Evolutionary conservation across 2,113 vertebrate genomes (phyloP).

Genomic region (Chlorodrepanis virens): DNA sequence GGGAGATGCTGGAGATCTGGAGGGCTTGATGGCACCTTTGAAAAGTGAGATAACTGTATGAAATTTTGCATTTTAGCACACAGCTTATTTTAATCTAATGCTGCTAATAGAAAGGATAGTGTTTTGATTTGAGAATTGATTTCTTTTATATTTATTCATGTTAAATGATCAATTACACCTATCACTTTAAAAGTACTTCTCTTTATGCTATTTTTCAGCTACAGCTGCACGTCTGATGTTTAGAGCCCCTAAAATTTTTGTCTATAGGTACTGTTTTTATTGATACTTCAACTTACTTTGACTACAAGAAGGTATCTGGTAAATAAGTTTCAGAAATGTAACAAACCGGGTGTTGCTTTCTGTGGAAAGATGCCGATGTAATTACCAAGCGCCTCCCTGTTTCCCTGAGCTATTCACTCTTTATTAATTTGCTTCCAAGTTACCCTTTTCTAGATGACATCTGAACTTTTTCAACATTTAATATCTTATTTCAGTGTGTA

Average conservation of each 20-base stretch:
- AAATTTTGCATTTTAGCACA: not conserved
- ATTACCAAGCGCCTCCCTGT: not conserved
- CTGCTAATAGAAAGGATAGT: not conserved
- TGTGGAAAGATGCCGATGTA: not conserved
- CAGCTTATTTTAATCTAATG: not conserved
- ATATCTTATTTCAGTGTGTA: not conserved
- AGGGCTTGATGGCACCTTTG: not conserved
- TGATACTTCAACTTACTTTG: not conserved
- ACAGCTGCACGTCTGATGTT: not conserved
- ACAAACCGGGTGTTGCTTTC: not conserved
- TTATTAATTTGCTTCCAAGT: not conserved
- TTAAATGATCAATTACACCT: not conserved
- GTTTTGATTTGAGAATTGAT: not conserved
- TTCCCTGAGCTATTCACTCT: not conserved
- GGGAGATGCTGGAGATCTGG: not conserved
- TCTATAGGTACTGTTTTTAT: not conserved
- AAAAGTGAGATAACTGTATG: not conserved
- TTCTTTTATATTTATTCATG: not conserved
- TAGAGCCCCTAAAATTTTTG: not conserved
- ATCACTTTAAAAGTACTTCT: not conserved
- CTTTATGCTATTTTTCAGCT: not conserved
- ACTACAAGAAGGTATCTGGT: not conserved
- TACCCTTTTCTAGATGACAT: not conserved
- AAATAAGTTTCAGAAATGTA: not conserved
- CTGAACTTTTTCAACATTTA: not conserved